Percentiles rank a stretch among this genome's conserved stretches.
Evolutionary conservation across 2,888 invertebrate genomes (phyloP).

Genomic region (Troides oblongomaculatus): DNA sequence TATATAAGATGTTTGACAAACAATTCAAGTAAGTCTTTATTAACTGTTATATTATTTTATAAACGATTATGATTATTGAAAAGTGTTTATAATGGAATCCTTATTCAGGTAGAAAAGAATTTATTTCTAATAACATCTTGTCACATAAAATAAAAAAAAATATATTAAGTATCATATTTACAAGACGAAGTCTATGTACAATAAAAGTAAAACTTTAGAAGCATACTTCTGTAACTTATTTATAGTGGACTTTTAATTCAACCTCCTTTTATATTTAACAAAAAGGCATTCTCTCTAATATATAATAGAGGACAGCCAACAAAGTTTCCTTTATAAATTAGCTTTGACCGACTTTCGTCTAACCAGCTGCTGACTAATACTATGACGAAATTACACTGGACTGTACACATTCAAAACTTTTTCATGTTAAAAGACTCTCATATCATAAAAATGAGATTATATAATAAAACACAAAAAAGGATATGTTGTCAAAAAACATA

Average conservation of each 20-base stretch:
- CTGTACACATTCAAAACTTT: background rate
- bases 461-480: background rate
- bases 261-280: background rate
- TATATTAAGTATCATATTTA: background rate
- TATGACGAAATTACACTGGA: slow-evolving; percentile 12
- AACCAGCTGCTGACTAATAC: slow-evolving; percentile 34
- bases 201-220: background rate
- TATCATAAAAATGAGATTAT: background rate
- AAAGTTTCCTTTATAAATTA: slow-evolving; percentile 27
- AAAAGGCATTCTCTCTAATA: background rate
- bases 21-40: too few species aligned
- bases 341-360: slow-evolving; percentile 37
- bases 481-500: background rate
- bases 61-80: too few species aligned
- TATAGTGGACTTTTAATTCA: too few species aligned
- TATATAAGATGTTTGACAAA: too few species aligned
- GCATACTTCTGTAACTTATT: background rate
- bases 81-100: too few species aligned
- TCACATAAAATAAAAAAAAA: background rate
- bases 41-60: too few species aligned
- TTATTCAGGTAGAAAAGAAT: too few species aligned
- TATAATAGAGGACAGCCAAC: background rate
- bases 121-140: too few species aligned
- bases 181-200: background rate
- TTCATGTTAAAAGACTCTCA: background rate